Conservation (phyloP, 2,113 vertebrate genomes). For the Glaucidium brasilianum region DNA sequence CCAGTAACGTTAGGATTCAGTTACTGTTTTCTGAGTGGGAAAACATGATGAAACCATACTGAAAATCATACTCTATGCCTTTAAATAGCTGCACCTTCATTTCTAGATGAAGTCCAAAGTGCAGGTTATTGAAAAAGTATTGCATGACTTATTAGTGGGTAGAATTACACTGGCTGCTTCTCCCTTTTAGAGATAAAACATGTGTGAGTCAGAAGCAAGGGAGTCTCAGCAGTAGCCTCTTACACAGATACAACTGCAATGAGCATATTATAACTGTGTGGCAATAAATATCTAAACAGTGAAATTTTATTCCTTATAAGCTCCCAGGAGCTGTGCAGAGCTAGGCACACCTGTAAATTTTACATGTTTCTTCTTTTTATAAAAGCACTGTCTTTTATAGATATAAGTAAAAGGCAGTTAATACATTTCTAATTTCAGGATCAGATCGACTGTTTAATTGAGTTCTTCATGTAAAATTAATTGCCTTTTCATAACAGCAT, state of each 20-base stretch:
- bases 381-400: not conserved
- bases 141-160: not conserved
- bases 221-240: not conserved
- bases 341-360: not conserved
- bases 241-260: not conserved
- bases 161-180: not conserved
- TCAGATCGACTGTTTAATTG: not conserved
- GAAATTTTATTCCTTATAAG: not conserved
- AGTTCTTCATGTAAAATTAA: not conserved
- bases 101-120: not conserved
- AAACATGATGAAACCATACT: not conserved
- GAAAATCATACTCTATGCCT: not conserved
- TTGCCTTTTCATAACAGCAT: not conserved
- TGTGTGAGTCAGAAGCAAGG: not conserved
- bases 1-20: not conserved
- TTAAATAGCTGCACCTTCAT: not conserved
- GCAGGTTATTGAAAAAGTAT: not conserved
- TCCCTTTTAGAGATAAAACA: not conserved
- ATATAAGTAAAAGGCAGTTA: not conserved
- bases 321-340: not conserved
- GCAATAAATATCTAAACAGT: not conserved
- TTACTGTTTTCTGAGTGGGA: not conserved
- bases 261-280: not conserved
- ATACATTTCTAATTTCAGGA: not conserved
- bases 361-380: not conserved